Conservation (phyloP, 2,888 invertebrate species). For the Julus scandinavius region DNA sequence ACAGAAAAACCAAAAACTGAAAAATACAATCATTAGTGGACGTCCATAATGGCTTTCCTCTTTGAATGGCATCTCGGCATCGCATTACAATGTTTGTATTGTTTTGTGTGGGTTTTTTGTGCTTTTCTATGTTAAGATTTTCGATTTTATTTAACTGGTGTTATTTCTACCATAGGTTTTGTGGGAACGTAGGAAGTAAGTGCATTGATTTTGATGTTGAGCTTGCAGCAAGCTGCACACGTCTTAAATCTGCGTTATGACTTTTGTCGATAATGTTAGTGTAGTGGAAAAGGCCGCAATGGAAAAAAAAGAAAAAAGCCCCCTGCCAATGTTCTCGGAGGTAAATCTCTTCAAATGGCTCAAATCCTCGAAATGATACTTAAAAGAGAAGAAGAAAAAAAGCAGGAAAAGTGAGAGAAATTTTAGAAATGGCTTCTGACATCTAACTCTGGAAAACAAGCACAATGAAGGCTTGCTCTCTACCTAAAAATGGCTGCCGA, state of each 20-base stretch:
- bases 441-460: not conserved
- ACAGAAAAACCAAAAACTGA: no score
- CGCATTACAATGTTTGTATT: not conserved
- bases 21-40: no score
- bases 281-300: conserved; percentile 20
- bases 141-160: not conserved
- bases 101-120: no score
- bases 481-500: not conserved
- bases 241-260: conserved; percentile 38
- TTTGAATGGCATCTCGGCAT: not conserved
- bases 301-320: not conserved
- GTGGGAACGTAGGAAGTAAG: not conserved
- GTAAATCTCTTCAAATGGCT: conserved; percentile 42
- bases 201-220: conserved; percentile 15
- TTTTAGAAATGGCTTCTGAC: not conserved
- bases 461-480: not conserved
- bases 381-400: not conserved
- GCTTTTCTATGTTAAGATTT: not conserved
- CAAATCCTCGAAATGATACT: conserved; percentile 39
- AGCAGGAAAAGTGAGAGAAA: not conserved
- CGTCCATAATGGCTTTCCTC: no score
- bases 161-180: not conserved
- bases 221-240: conserved; percentile 8
- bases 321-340: conserved; percentile 32
- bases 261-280: conserved; percentile 42